Conservation (phyloP, 2,888 invertebrate genomes). For the Platycnemis pennipes region DNA sequence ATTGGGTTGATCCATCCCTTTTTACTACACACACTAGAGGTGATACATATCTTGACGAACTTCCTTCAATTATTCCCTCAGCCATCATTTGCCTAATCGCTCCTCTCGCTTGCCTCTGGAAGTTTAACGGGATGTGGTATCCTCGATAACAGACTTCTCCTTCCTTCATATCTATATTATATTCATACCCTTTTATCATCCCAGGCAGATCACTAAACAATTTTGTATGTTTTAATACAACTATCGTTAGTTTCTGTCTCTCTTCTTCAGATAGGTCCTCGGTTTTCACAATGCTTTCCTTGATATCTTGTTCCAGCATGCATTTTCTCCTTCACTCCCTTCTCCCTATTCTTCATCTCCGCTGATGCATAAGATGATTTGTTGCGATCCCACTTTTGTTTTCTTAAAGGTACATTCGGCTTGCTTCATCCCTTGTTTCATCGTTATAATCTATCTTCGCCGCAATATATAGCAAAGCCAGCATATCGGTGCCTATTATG, state of each 20-base stretch:
- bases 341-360: background rate
- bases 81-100: no score
- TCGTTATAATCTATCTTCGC: constrained; percentile 16
- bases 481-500: no score
- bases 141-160: background rate
- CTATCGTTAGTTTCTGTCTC: background rate
- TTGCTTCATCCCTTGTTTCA: background rate
- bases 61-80: no score
- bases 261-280: background rate
- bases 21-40: no score
- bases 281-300: background rate
- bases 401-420: no score
- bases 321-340: background rate
- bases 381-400: no score
- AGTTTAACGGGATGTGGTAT: background rate
- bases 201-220: background rate
- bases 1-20: no score
- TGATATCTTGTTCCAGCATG: background rate
- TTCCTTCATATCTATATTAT: background rate
- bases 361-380: background rate
- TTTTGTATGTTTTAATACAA: constrained; percentile 21
- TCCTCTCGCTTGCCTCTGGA: background rate
- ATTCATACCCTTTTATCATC: background rate
- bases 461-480: background rate
- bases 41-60: no score